phyloP scores from a whole-genome alignment of 2,888 invertebrate species.

The Eulithis testata region DNA sequence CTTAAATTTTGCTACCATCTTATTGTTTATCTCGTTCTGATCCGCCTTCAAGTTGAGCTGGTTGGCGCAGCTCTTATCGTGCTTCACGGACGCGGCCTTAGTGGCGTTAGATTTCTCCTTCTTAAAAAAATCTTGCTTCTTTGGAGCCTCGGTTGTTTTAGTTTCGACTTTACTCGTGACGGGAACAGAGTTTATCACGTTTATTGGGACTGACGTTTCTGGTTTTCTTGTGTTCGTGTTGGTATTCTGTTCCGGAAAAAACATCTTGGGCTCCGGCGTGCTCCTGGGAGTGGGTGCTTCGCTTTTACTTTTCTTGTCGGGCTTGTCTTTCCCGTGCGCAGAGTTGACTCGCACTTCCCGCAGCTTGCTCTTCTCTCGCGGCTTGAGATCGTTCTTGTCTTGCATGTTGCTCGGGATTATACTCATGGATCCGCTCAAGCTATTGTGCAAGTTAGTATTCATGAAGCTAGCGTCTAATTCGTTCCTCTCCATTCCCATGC shows the following conservation, averaged over 20 bases:
- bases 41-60: constrained; percentile 72
- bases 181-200: constrained; percentile 75
- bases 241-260: constrained; percentile 75
- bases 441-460: constrained; percentile 63
- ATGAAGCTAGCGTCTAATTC: constrained; percentile 68
- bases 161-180: constrained; percentile 70
- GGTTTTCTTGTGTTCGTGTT: constrained; percentile 67
- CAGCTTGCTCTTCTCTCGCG: constrained; percentile 76
- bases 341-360: constrained; percentile 80
- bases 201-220: constrained; percentile 76
- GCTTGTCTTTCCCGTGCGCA: constrained; percentile 79
- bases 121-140: constrained; percentile 82
- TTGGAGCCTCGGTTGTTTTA: constrained; percentile 71
- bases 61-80: constrained; percentile 73
- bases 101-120: constrained; percentile 75
- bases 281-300: constrained; percentile 68
- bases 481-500: constrained; percentile 69
- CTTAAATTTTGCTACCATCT: constrained; percentile 81
- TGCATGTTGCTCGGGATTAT: constrained; percentile 62
- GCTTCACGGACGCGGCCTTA: constrained; percentile 71
- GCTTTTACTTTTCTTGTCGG: constrained; percentile 71
- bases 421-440: constrained; percentile 67
- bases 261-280: constrained; percentile 76
- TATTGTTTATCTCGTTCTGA: constrained; percentile 79
- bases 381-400: constrained; percentile 70